Evolutionary conservation across 2,888 invertebrate species (phyloP).

Genomic region (Aromia moschata): DNA sequence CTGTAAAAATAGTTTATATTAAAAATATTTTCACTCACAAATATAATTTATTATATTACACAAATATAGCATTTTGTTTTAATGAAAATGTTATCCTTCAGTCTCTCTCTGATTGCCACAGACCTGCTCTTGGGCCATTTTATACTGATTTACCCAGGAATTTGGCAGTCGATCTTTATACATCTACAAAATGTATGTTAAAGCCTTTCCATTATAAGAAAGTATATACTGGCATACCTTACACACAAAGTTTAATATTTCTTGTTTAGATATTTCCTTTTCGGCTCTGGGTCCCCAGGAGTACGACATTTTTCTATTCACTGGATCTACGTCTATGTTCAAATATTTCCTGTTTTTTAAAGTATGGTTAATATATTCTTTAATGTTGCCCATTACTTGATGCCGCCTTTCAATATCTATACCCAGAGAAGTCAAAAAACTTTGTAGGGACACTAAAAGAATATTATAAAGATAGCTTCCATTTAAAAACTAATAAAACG

Average conservation of each 20-base stretch:
- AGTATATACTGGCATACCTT: conserved; percentile 48
- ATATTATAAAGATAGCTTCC: too few species aligned
- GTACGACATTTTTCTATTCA: conserved; percentile 42
- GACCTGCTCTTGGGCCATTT: conserved; percentile 44
- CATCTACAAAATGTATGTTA: conserved; percentile 47
- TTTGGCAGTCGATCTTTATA: conserved; percentile 45
- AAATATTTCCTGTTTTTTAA: conserved; percentile 49
- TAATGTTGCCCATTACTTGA: conserved; percentile 49
- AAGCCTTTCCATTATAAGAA: too few species aligned
- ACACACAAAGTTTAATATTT: conserved; percentile 51
- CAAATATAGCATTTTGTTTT: too few species aligned
- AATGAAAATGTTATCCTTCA: too few species aligned
- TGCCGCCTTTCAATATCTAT: conserved; percentile 48
- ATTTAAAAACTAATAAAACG: too few species aligned
- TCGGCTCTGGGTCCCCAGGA: conserved; percentile 51
- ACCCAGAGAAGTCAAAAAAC: conserved; percentile 46
- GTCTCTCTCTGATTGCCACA: conserved; percentile 40
- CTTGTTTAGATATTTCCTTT: conserved; percentile 51
- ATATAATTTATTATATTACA: too few species aligned
- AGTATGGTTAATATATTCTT: conserved; percentile 46
- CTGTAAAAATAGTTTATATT: too few species aligned
- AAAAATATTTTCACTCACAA: too few species aligned
- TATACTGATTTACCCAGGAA: conserved; percentile 47
- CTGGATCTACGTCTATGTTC: conserved; percentile 42
- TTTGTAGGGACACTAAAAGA: conserved; percentile 47